These are phyloP conservation scores for Mormyrops boulengeri DNA, from an alignment of 2,797 vertebrate species.

Conservation along the genomic window DNA sequence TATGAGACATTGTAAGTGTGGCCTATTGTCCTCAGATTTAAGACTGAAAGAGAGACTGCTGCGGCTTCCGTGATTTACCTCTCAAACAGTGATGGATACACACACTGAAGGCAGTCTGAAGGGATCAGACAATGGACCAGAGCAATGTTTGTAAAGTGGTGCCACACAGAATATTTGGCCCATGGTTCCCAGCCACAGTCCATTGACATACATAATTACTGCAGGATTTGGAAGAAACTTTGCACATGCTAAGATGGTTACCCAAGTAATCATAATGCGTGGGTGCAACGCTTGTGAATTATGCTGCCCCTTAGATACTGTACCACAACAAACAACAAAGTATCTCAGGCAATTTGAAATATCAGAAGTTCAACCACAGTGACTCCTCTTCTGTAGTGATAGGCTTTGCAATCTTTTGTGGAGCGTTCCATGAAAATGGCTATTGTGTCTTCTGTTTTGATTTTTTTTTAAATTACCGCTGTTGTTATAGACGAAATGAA, in stretches of 20 bases:
- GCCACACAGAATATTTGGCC: constrained; percentile 38
- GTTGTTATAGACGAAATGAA: background rate
- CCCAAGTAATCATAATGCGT: constrained; percentile 36
- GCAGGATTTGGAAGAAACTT: constrained; percentile 34
- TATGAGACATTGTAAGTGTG: background rate
- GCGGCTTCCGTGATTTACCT: constrained; percentile 10
- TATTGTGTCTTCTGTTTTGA: too few relatives aligned
- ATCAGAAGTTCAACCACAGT: background rate
- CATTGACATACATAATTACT: constrained; percentile 1
- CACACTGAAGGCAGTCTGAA: constrained; percentile 40
- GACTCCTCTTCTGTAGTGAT: background rate
- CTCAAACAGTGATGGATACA: constrained; percentile 33
- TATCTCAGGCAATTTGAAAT: background rate
- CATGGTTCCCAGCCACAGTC: constrained; percentile 31
- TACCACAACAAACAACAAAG: constrained; percentile 29
- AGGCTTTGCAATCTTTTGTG: background rate
- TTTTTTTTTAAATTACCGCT: background rate
- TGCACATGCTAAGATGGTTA: constrained; percentile 28
- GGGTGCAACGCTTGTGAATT: constrained; percentile 33
- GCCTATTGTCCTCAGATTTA: background rate
- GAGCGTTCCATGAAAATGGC: background rate
- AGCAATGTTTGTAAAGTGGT: constrained; percentile 33
- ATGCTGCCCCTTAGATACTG: constrained; percentile 34
- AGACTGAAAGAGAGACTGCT: background rate
- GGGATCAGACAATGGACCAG: constrained; percentile 37